phyloP scores from a whole-genome alignment of 2,113 vertebrate genomes.

The Rhadina sibilatrix region DNA sequence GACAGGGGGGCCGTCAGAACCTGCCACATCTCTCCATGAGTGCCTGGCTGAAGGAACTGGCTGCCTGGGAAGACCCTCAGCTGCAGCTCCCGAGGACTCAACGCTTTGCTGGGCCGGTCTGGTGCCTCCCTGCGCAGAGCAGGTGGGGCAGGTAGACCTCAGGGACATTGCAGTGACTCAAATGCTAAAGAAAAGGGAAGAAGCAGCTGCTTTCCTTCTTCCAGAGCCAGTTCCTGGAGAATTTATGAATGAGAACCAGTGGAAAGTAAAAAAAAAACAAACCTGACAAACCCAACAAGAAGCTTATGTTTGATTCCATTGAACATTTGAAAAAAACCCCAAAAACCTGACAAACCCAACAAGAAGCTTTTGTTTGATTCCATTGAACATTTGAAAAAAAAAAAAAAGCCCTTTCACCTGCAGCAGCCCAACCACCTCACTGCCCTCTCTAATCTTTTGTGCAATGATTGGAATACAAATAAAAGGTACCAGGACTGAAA shows the following conservation, averaged over 20 bases:
- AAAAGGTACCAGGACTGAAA: background rate
- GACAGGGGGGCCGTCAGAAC: slow-evolving; percentile 14
- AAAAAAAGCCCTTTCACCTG: background rate
- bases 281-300: background rate
- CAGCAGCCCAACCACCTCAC: background rate
- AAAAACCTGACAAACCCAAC: background rate
- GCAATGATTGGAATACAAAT: background rate
- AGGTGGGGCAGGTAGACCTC: background rate
- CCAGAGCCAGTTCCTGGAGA: background rate
- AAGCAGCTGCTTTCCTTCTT: background rate
- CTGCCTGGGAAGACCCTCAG: background rate
- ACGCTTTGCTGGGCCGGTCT: background rate
- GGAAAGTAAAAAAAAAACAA: background rate
- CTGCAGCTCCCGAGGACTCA: background rate
- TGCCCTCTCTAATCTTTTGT: background rate
- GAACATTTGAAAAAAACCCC: background rate
- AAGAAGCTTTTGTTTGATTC: background rate
- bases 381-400: background rate
- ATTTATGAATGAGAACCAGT: background rate
- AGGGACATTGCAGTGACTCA: background rate
- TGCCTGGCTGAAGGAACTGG: background rate
- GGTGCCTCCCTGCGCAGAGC: background rate
- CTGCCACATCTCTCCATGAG: background rate
- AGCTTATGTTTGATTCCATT: background rate
- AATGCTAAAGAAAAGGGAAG: background rate